Evolutionary conservation across 2,888 invertebrate species (phyloP), one percentile per base, ranked within the genome.

Genomic region (Trichopoda pennipes): DNA sequence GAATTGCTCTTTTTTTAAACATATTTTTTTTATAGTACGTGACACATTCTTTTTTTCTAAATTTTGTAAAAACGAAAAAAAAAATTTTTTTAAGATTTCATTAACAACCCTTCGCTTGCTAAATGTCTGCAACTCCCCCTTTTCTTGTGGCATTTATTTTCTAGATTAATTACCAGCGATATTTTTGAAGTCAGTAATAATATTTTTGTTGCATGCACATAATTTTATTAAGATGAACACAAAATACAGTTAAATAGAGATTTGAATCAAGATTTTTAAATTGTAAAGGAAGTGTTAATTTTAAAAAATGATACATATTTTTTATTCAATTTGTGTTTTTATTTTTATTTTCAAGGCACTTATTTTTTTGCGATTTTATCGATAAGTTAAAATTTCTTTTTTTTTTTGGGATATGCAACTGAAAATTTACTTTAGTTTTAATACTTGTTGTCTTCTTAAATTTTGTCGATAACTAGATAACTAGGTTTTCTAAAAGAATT

Each of bases 1-100:
- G n/a, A 70, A 75, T 63, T 78, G 78, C 58, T 74, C 70, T 75
- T 81, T 75, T 81, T 81, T 58, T 56, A 16, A 42, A 66, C 55
- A 12, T 21, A 16, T 44, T 47, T 47, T 47, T 47, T 44, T 66
- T 55, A 16, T 75, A 66, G 78, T 78, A 82, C 81, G 81, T 82
- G 81, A 74, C 74, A 78, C 81, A 23, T 56, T 55, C 35, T 53
- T 68, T 72, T 51, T 42, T 72, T 64, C 8, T 12, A n/a, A n/a
- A n/a, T 47, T 47, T 38, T 21, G 8, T 35, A 53, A 2, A 42
- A 47, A n/a, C n/a, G n/a, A 42, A 6, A 35, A 35, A 1, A 38
- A 12, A 0, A 12, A 12, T 38, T 38, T 38, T 38, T 38, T 38
- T 3, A 38, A 6, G 8, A 28, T 28, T 28, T 28, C 28, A 28